phyloP scores from a whole-genome alignment of 2,113 vertebrate species.

The Lipotes vexillifer region DNA sequence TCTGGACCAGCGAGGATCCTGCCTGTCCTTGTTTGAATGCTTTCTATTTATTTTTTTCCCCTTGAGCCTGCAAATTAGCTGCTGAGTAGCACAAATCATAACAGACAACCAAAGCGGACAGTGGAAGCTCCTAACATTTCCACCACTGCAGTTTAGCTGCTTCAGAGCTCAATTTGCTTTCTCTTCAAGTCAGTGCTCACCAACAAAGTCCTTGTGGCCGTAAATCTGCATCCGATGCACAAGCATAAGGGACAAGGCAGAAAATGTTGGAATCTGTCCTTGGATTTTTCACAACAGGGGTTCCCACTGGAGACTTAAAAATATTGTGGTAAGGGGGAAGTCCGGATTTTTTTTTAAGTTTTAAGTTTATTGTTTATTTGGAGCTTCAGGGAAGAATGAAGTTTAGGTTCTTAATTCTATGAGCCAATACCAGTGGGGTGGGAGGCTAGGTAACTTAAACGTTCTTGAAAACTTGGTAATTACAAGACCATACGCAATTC shows the following conservation, averaged over 20 bases:
- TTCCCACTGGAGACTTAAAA: not conserved
- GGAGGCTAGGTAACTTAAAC: not conserved
- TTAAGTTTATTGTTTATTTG: not conserved
- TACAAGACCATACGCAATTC: not conserved
- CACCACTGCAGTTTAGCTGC: not conserved
- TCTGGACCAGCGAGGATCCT: not conserved
- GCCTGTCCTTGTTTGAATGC: not conserved
- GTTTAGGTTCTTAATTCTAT: not conserved
- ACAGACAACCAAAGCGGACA: not conserved
- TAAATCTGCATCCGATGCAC: accelerated
- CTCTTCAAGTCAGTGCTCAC: not conserved
- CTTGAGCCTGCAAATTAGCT: not conserved
- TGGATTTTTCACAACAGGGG: not conserved
- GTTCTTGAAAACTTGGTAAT: not conserved
- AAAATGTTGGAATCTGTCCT: accelerated
- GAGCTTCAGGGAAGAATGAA: not conserved
- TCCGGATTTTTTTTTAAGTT: not conserved
- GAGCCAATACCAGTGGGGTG: not conserved
- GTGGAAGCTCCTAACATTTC: accelerated
- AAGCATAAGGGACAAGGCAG: not conserved
- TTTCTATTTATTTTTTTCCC: not conserved
- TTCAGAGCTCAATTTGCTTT: not conserved
- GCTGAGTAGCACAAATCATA: not conserved
- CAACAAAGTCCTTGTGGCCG: not conserved
- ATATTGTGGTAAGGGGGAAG: not conserved